These are phyloP conservation scores for Phalacrocorax brasilianus DNA, from an alignment of 2,113 vertebrate genomes.

Conservation along the genomic window DNA sequence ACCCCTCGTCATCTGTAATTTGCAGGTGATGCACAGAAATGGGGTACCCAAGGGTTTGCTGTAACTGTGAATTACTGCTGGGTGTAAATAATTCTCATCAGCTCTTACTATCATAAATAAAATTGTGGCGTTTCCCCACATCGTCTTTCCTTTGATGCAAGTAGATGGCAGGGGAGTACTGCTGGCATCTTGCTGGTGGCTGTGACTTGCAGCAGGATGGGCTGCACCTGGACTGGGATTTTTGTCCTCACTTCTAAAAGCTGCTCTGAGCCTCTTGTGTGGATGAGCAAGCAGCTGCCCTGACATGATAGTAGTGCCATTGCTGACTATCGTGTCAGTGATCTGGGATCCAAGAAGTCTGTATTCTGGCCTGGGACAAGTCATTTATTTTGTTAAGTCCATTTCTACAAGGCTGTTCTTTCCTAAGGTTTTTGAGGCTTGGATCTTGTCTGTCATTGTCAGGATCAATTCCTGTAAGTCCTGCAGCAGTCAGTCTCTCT, in stretches of 20 bases:
- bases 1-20: neutral
- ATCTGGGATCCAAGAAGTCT: neutral
- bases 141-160: neutral
- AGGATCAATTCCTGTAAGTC: constrained; percentile 1
- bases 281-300: neutral
- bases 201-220: neutral
- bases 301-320: neutral
- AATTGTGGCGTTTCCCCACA: accelerated
- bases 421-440: neutral
- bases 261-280: neutral
- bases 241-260: neutral
- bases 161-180: neutral
- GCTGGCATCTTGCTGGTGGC: neutral
- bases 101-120: neutral
- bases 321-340: neutral
- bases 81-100: neutral
- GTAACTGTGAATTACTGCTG: neutral
- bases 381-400: neutral
- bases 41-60: neutral
- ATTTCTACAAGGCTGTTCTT: neutral
- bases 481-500: neutral
- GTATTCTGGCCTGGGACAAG: neutral
- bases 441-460: constrained; percentile 24
- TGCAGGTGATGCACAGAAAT: accelerated
- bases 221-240: neutral